Evolutionary conservation across 2,888 invertebrate species (phyloP), one percentile per base, ranked within the genome.

Genomic region (Rhamphomyia laevipes): DNA sequence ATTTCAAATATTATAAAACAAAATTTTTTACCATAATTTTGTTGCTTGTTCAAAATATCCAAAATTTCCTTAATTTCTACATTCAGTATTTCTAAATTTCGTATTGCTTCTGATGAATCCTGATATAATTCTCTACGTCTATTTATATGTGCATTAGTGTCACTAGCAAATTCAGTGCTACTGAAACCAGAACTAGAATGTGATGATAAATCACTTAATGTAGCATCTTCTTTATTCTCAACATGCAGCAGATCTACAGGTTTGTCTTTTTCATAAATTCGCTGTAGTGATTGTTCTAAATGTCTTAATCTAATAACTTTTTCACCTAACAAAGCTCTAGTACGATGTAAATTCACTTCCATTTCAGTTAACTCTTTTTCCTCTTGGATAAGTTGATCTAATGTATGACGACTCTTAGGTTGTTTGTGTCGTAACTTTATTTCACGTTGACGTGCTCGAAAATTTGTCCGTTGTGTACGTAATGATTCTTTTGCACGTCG

Each of bases 331-430:
- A 88, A 68, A 5, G 86, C 85, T 2, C 84, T 77, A 3, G 88
- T 88, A 1, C 88, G 79, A 71, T 88, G 87, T 42, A 88, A 67
- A 50, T 85, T 86, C 52, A 88, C 86, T 66, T 88, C 88, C 75
- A 88, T 81, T 61, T 88, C 88, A 0, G 87, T 86, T 3, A 86
- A 71, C 55, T 87, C 87, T 52, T 85, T 82, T 65, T 87, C 86
- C 67, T 88, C 87, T 80, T 86, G 66, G 31, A 71, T 71, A 23
- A 67, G 51, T 51, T 71, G 67, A 49, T 69, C 68, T 13, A 70
- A 51, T 2, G 64, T 60, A 27, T 67, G 68, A 4, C 65, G 58
- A 2, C 59, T 60, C 2, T 59, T 56, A 6, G 58, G 56, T 6
- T 57, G 57, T 53, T 68, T 68, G 51, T 68, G 68, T 3, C 70